These are phyloP conservation scores for Discoglossus pictus DNA, from an alignment of 2,797 vertebrate genomes.

Conservation along the genomic window DNA sequence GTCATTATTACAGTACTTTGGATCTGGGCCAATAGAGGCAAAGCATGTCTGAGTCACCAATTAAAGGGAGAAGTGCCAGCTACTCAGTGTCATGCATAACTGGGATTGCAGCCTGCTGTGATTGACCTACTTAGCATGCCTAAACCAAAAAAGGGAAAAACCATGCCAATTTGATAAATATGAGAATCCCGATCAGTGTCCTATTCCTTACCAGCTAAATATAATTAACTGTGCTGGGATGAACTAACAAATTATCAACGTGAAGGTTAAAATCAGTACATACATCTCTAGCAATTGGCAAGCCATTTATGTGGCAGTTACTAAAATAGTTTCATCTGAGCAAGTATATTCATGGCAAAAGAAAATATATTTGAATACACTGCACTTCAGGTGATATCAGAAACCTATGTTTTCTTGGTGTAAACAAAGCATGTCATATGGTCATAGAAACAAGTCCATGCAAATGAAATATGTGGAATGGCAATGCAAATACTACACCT, in stretches of 20 bases:
- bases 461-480: too few relatives aligned
- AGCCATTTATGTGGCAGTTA: constrained; percentile 53
- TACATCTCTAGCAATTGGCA: constrained; percentile 48
- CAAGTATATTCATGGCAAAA: constrained; percentile 68
- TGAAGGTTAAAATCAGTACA: constrained; percentile 68
- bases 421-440: too few relatives aligned
- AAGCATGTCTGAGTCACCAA: constrained; percentile 50
- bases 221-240: constrained; percentile 55
- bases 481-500: too few relatives aligned
- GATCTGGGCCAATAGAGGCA: constrained; percentile 53
- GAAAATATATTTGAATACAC: constrained; percentile 52
- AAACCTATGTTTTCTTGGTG: too few relatives aligned
- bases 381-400: too few relatives aligned
- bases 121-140: constrained; percentile 14
- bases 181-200: background rate
- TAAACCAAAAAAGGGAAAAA: constrained; percentile 34
- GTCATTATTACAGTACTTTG: constrained; percentile 53
- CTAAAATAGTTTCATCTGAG: constrained; percentile 67
- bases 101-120: constrained; percentile 16
- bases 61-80: constrained; percentile 49
- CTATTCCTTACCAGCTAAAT: constrained; percentile 13
- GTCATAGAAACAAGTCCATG: too few relatives aligned
- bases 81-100: constrained; percentile 45
- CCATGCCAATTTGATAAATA: constrained; percentile 14
- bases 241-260: constrained; percentile 69